Evolutionary conservation across 1,140 invertebrate genomes (phyloP).

Genomic region (Achroia grisella): DNA sequence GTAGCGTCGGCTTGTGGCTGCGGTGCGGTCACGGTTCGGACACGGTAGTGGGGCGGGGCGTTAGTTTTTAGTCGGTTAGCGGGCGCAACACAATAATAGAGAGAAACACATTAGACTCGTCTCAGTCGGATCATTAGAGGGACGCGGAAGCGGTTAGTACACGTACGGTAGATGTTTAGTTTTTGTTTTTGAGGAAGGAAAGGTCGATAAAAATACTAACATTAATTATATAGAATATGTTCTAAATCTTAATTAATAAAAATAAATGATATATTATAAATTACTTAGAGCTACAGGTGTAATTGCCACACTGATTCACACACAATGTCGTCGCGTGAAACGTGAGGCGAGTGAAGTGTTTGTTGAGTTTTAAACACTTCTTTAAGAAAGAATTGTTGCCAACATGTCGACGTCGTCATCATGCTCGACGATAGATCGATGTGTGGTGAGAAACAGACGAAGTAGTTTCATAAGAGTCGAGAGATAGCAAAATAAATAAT

Average conservation of each 20-base stretch:
- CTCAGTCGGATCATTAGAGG: conserved; percentile 19
- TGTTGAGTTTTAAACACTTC: conserved; percentile 18
- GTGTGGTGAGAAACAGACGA: conserved; percentile 22
- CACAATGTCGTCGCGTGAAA: conserved; percentile 26
- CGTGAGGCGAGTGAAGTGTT: conserved; percentile 19
- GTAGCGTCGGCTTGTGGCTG: conserved; percentile 80
- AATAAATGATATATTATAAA: conserved; percentile 17
- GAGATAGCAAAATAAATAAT: conserved; percentile 60
- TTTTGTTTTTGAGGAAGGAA: conserved; percentile 87
- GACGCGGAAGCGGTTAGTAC: conserved; percentile 46
- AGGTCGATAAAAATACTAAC: conserved; percentile 83
- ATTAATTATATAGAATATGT: conserved; percentile 75
- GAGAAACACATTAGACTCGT: conserved; percentile 46
- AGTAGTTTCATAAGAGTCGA: conserved; percentile 31
- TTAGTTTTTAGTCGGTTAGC: conserved; percentile 68
- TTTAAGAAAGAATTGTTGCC: conserved; percentile 17
- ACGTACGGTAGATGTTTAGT: conserved; percentile 36
- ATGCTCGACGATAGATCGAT: conserved; percentile 28
- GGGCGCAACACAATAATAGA: conserved; percentile 51
- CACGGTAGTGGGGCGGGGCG: conserved; percentile 19
- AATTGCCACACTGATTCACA: conserved; percentile 10
- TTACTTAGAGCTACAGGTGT: conserved; percentile 22
- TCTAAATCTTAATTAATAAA: conserved; percentile 39
- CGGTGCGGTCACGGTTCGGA: conserved; percentile 10
- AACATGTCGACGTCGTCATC: conserved; percentile 36